Evolutionary conservation across 2,797 vertebrate genomes (phyloP).

Genomic region (Sebastes itinus): DNA sequence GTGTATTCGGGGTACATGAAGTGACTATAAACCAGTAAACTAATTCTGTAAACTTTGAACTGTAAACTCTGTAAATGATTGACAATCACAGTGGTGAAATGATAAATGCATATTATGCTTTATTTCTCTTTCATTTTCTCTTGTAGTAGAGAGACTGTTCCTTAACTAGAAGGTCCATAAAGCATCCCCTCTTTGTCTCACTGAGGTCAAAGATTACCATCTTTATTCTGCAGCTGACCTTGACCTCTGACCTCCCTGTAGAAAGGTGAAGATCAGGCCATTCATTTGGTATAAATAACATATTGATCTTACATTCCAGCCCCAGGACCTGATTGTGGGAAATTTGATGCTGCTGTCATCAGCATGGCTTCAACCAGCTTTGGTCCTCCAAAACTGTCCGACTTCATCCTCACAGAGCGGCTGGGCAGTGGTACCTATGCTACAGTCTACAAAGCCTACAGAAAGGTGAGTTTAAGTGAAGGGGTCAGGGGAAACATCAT

Average conservation of each 20-base stretch:
- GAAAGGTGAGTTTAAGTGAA: slow-evolving; percentile 66
- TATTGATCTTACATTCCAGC: slow-evolving; percentile 15
- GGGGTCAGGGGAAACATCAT: not conserved
- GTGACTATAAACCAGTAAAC: not conserved
- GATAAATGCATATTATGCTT: rapidly evolving
- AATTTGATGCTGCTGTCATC: slow-evolving; percentile 35
- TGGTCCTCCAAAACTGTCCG: slow-evolving; percentile 89
- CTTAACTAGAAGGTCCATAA: not conserved
- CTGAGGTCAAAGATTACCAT: not conserved
- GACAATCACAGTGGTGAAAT: not conserved
- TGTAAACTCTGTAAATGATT: not conserved
- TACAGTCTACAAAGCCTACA: slow-evolving; percentile 95
- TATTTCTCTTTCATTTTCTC: too few species aligned
- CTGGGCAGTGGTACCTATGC: slow-evolving; percentile 94
- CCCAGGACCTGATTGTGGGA: not conserved
- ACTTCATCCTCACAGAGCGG: slow-evolving; percentile 92
- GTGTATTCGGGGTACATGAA: not conserved
- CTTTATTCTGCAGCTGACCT: not conserved
- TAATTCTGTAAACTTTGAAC: not conserved
- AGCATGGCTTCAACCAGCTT: slow-evolving; percentile 86
- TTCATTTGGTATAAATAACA: not conserved
- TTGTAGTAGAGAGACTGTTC: not conserved
- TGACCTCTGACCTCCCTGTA: not conserved
- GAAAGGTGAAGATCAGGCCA: not conserved
- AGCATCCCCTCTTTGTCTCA: not conserved